Conservation (phyloP, 1,140 invertebrate species). For the Philopotamus ludificatus region DNA sequence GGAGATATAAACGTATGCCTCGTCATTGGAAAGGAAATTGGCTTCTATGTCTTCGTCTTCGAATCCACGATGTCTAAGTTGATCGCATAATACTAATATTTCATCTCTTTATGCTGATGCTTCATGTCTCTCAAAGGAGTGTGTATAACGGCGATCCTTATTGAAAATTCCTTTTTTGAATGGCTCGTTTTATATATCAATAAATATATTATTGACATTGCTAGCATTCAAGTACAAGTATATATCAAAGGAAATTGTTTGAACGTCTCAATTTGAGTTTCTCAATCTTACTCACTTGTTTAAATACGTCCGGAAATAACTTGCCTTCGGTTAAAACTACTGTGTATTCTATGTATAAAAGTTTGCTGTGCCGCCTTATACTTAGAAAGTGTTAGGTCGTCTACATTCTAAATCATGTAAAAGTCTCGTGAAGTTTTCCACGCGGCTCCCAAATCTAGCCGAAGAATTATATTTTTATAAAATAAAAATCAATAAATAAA, state of each 20-base stretch:
- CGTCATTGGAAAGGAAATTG: neutral
- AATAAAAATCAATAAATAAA: neutral
- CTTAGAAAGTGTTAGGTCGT: neutral
- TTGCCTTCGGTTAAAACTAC: neutral
- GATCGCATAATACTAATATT: neutral
- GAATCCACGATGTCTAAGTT: neutral
- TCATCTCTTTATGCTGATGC: neutral
- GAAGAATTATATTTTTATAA: neutral
- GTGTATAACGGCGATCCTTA: neutral
- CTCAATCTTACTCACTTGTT: neutral
- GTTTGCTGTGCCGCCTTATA: neutral
- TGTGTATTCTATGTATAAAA: neutral
- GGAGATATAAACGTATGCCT: neutral
- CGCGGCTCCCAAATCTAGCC: neutral
- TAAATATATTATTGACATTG: no score
- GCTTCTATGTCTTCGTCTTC: neutral
- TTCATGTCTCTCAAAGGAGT: neutral
- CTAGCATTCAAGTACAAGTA: no score
- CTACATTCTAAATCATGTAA: neutral
- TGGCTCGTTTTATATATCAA: neutral
- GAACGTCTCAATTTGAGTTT: neutral
- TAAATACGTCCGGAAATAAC: neutral
- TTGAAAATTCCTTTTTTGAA: neutral
- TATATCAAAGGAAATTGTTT: neutral
- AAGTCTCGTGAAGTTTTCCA: neutral